Evolutionary conservation across 2,888 invertebrate genomes (phyloP).

Genomic region (Horisme vitalbata): DNA sequence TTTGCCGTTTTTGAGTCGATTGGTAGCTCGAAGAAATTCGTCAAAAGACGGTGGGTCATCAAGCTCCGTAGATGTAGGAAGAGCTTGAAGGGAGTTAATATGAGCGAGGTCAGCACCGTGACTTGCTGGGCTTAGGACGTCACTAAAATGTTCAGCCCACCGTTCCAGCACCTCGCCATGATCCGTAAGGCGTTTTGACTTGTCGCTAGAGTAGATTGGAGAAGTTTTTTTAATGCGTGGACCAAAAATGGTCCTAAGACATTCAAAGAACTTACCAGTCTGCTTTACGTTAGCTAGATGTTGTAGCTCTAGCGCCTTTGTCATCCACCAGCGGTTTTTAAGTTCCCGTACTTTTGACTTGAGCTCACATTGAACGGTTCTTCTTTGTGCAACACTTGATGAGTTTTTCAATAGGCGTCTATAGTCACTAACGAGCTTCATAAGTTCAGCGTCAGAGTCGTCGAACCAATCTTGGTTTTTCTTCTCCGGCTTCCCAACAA

Average conservation of each 20-base stretch:
- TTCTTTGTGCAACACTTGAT: too few relatives aligned
- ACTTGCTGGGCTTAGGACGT: slow-evolving; percentile 12
- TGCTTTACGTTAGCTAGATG: slow-evolving; percentile 15
- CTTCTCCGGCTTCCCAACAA: slow-evolving; percentile 1
- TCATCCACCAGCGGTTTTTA: slow-evolving; percentile 24
- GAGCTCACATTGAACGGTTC: too few relatives aligned
- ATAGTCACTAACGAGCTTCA: too few relatives aligned
- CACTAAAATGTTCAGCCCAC: slow-evolving; percentile 24
- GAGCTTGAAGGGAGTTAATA: background rate
- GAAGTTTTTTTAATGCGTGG: slow-evolving; percentile 15
- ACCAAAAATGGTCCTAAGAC: slow-evolving; percentile 15
- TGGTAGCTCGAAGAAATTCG: slow-evolving; percentile 4
- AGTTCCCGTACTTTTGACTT: slow-evolving; percentile 6
- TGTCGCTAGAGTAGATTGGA: slow-evolving; percentile 15
- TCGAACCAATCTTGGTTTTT: slow-evolving; percentile 17
- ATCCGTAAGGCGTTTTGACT: slow-evolving; percentile 11
- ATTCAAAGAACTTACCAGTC: slow-evolving; percentile 18
- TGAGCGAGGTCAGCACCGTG: slow-evolving; percentile 1
- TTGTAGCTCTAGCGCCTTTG: slow-evolving; percentile 24
- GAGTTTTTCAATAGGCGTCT: too few relatives aligned
- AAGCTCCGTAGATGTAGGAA: background rate
- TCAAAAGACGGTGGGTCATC: slow-evolving; percentile 5
- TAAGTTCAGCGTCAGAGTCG: too few relatives aligned
- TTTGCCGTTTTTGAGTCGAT: slow-evolving; percentile 8
- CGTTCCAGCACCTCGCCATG: slow-evolving; percentile 9